Base-by-base conservation (phyloP, 2,888 invertebrate genomes). In the Copidosoma aretas region DNA sequence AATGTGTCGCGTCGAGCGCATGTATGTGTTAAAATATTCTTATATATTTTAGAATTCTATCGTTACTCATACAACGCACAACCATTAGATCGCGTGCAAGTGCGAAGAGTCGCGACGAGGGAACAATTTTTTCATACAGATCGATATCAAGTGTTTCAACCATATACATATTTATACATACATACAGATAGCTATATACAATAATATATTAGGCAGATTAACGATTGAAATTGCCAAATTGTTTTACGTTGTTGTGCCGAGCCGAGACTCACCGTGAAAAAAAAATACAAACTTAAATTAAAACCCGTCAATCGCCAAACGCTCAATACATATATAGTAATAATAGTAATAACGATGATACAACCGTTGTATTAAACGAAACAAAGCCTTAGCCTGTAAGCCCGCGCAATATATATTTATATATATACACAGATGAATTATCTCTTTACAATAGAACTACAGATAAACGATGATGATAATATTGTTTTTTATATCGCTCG, bases 401-500 rank as follows among this genome's bases (percentile, higher is more conserved):
- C 64, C 54, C 64, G 64, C 63, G 68, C 63, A 65, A 46, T 68
- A 71, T 68, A 71, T 68, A 56, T 71, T 63, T 69, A 62, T 69
- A 70, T 59, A 66, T 60, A 68, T 43, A 58, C 53, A 67, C 54
- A 63, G 64, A 60, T 64, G 22, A 64, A 60, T 56, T 71, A 67
- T 64, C 58, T 63, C 65, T 32, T 46, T 67, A 67, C 71, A 68
- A 68, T 64, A 68, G 66, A 70, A 32, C 32, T 32, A 8, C 53
- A 68, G 56, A 71, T 46, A 46, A 32, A 15, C 12, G 64, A 67
- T 68, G 66, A 68, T 57, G n/a, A n/a, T n/a, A n/a, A 71, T 71
- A 68, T 71, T 71, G 71, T 71, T 71, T 71, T 71, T 71, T 68
- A 32, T 32, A 71, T 68, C 58, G 68, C 64, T 68, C 68, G 66